These are phyloP conservation scores for Amphibalanus amphitrite DNA, from an alignment of 1,140 invertebrate species.

Conservation along the genomic window DNA sequence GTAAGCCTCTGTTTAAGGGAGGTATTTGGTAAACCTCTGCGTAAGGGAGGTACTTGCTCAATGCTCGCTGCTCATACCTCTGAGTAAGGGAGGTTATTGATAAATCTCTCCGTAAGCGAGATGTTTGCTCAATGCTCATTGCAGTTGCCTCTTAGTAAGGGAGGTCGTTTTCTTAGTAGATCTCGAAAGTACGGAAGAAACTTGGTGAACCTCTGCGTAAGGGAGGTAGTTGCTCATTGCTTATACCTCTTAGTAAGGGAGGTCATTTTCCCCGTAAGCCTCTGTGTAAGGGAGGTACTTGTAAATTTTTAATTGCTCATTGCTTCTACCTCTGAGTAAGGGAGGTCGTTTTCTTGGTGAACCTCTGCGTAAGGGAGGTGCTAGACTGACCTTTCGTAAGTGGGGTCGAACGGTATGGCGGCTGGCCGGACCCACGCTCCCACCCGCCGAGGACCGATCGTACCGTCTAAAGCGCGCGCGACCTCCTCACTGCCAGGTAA, in stretches of 20 bases:
- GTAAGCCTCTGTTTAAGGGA: not conserved
- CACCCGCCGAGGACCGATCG: not conserved
- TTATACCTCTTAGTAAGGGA: no score
- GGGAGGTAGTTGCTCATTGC: not conserved
- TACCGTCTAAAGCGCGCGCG: not conserved
- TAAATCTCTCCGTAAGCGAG: no score
- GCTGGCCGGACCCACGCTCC: not conserved
- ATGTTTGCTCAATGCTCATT: no score
- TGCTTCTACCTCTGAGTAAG: not conserved
- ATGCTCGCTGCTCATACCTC: no score
- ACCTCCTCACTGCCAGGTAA: not conserved
- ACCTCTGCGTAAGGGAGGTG: conserved; percentile 1
- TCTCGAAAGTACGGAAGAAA: no score
- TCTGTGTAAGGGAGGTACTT: not conserved
- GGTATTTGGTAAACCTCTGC: not conserved
- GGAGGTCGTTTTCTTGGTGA: not conserved
- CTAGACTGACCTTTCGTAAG: not conserved
- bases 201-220: not conserved
- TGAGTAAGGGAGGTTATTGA: no score
- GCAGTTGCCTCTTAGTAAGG: not conserved
- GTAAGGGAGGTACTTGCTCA: not conserved
- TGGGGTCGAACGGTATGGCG: not conserved
- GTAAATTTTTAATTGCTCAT: no score
- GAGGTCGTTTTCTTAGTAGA: not conserved
- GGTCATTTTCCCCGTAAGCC: no score